Conservation (phyloP, 2,797 vertebrate species). For the Gambelia wislizenii region DNA sequence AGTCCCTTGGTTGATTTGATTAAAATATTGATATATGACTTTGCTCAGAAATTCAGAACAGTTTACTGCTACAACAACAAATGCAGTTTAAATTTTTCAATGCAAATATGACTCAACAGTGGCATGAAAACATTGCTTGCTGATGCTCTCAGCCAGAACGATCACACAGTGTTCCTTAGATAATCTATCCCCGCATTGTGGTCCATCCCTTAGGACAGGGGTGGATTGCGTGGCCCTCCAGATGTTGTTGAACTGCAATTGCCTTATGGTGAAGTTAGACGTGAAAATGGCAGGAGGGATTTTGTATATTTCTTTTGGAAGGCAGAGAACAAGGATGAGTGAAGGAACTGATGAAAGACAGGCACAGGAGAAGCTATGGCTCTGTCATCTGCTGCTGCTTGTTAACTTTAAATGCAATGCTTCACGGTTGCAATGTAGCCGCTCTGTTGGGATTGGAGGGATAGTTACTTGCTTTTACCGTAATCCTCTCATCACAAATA, state of each 20-base stretch:
- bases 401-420: background rate
- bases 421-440: slow-evolving; percentile 3
- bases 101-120: background rate
- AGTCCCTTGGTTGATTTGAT: background rate
- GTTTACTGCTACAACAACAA: background rate
- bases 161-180: too few species aligned
- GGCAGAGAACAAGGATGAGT: background rate
- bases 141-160: background rate
- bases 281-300: background rate
- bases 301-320: background rate
- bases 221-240: too few species aligned
- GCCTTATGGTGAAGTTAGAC: background rate
- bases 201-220: too few species aligned
- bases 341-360: background rate
- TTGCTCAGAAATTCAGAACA: background rate
- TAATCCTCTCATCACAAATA: background rate
- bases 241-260: background rate
- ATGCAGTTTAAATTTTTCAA: background rate
- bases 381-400: background rate
- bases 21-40: background rate
- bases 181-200: too few species aligned
- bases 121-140: background rate
- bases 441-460: slow-evolving; percentile 24
- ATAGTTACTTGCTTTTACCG: slow-evolving; percentile 2
- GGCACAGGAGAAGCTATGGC: accelerated